These are phyloP conservation scores for Rhincodon typus DNA, from an alignment of 2,797 vertebrate species.

Conservation along the genomic window DNA sequence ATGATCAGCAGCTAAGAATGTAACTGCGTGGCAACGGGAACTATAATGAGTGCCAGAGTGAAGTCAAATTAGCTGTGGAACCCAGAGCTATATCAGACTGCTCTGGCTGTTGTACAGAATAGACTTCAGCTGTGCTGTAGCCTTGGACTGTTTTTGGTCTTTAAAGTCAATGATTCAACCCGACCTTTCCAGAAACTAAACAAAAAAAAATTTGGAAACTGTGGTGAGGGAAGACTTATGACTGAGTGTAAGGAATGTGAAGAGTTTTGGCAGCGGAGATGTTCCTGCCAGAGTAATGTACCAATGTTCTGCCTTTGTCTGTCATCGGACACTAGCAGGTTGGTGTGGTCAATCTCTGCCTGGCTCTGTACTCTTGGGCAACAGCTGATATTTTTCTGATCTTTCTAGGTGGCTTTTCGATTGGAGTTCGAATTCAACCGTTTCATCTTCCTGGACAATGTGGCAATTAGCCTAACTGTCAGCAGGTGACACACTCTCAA, in stretches of 20 bases:
- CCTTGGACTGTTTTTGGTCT: background rate
- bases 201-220: conserved; percentile 11
- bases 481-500: conserved; percentile 60
- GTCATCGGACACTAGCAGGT: background rate
- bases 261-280: background rate
- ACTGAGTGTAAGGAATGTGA: background rate
- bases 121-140: background rate
- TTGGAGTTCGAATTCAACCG: conserved; percentile 93
- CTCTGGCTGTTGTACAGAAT: background rate
- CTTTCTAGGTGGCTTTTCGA: conserved; percentile 75
- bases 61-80: conserved; percentile 47
- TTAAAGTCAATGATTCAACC: background rate
- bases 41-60: conserved; percentile 45
- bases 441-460: conserved; percentile 66
- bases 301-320: background rate
- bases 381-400: background rate
- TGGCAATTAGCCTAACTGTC: conserved; percentile 68
- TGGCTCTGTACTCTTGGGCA: background rate
- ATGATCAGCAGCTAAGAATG: conserved; percentile 41
- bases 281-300: background rate
- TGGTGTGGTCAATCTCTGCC: background rate
- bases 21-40: conserved; percentile 44
- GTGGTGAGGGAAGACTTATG: background rate
- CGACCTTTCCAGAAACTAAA: background rate
- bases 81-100: background rate